Evolutionary conservation across 2,797 vertebrate genomes (phyloP), one percentile per base, ranked within the genome.

Genomic region (Enteromius treurensis): DNA sequence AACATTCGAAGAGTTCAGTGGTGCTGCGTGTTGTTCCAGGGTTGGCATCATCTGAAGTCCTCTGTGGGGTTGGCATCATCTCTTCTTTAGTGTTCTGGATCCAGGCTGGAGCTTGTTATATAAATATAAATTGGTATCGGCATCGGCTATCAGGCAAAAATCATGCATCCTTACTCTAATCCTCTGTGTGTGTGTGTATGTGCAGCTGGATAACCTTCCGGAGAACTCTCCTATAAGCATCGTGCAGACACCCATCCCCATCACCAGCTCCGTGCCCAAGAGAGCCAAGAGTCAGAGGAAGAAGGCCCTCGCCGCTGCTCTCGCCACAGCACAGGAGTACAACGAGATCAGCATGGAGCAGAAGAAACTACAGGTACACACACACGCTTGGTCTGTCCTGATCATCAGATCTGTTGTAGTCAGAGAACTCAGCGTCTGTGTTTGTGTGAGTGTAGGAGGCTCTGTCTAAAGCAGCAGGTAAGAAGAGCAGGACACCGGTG

Each of bases 311-410:
- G 98, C 98, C 62, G 98, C 98, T 29, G 98, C 98, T 0, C 91
- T 99, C 90, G 98, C 98, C 84, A 99, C 98, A 10, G 98, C 98
- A 81, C 97, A 99, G 90, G 98, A 99, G 88, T 99, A 99, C 92
- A 98, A 97, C 0, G 98, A 99, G 92, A 99, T 99, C 90, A 99
- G 98, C 92, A 98, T 98, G 98, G 98, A 99, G 86, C 98, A 99
- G 93, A 97, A 96, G 89, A 99, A 99, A 82, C 91, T 99, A 60
- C 97, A 99, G 92, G 98, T 99, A 67, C 19, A 40, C 4, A 77
- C n/a, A 69, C 60, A 32, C 14, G 4, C 19, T 4, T 0, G 34
- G 6, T 65, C 37, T 23, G 68, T 19, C 45, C 47, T 70, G 53
- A 77, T 5, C 23, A 47, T 32, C 76, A 64, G 14, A 47, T 62